phyloP scores from a whole-genome alignment of 2,113 vertebrate species.

The Paedocypris sp. region DNA sequence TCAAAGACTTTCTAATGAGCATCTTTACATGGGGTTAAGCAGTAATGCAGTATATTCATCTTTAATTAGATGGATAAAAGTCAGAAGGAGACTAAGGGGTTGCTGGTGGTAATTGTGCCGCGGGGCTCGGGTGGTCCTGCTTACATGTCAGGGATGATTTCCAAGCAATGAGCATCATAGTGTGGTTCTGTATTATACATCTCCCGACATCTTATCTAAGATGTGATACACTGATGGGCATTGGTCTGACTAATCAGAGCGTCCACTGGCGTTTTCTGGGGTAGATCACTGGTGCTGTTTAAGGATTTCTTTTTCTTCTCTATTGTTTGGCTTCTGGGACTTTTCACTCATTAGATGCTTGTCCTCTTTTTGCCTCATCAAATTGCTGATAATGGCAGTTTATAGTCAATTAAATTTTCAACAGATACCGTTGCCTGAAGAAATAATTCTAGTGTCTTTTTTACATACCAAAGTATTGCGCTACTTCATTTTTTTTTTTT shows the following conservation, averaged over 20 bases:
- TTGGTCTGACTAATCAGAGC: conserved; percentile 64
- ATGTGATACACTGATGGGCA: conserved; percentile 59
- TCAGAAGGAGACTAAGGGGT: conserved; percentile 53
- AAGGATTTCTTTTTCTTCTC: conserved; percentile 54
- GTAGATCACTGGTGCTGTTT: conserved; percentile 63
- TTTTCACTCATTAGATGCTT: conserved; percentile 48
- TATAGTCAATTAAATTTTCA: conserved; percentile 39
- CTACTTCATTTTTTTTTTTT: too few relatives aligned
- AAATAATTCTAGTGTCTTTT: conserved; percentile 7
- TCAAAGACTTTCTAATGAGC: conserved; percentile 36
- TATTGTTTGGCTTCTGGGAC: conserved; percentile 51
- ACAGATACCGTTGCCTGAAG: conserved; percentile 19
- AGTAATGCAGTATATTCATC: conserved; percentile 38
- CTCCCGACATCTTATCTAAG: conserved; percentile 42
- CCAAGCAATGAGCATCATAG: conserved; percentile 54
- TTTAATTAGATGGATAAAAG: conserved; percentile 54
- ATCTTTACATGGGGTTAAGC: conserved; percentile 26
- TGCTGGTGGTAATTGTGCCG: conserved; percentile 57
- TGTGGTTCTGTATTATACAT: conserved; percentile 37
- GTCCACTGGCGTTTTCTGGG: conserved; percentile 58
- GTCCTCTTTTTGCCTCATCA: conserved; percentile 53
- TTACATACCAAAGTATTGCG: too few relatives aligned
- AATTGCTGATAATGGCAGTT: conserved; percentile 51
- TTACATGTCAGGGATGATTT: conserved; percentile 62
- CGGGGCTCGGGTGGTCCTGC: conserved; percentile 49